phyloP scores from a whole-genome alignment of 2,113 vertebrate species.

The Rattus rattus region DNA sequence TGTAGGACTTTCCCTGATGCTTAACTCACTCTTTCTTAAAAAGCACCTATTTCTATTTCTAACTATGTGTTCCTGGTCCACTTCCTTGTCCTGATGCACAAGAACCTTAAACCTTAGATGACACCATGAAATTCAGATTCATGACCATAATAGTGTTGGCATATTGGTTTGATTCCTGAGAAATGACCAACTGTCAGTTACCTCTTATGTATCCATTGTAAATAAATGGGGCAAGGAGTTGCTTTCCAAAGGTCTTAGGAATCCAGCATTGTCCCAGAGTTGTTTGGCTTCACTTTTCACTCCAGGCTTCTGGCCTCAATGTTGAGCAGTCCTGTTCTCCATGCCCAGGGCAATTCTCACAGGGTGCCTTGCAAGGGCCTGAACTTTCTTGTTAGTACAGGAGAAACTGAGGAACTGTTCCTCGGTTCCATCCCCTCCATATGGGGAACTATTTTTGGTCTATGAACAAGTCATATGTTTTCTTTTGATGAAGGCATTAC shows the following conservation, averaged over 20 bases:
- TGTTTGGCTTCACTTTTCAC: neutral
- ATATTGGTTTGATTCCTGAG: slow-evolving; percentile 28
- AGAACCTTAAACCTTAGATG: neutral
- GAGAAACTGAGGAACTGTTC: neutral
- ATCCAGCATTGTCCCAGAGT: slow-evolving; percentile 32
- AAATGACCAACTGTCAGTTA: slow-evolving; percentile 1
- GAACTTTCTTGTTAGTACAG: slow-evolving; percentile 47
- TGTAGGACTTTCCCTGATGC: neutral
- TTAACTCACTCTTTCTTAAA: neutral
- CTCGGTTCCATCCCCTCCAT: neutral
- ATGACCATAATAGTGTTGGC: neutral
- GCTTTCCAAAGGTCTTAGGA: slow-evolving; percentile 14
- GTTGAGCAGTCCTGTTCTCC: slow-evolving; percentile 39
- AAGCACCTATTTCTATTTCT: neutral
- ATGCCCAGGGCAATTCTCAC: slow-evolving; percentile 58
- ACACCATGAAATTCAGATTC: no score
- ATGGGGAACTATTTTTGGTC: slow-evolving; percentile 67
- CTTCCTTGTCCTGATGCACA: neutral
- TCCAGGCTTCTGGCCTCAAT: slow-evolving; percentile 41
- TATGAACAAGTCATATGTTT: slow-evolving; percentile 52
- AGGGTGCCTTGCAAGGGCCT: slow-evolving; percentile 61
- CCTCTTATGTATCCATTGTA: neutral
- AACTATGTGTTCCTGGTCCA: neutral
- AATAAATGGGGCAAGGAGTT: neutral
- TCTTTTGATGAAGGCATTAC: slow-evolving; percentile 60